These are phyloP conservation scores for Rhingia campestris DNA, from an alignment of 2,888 invertebrate genomes.

Conservation along the genomic window DNA sequence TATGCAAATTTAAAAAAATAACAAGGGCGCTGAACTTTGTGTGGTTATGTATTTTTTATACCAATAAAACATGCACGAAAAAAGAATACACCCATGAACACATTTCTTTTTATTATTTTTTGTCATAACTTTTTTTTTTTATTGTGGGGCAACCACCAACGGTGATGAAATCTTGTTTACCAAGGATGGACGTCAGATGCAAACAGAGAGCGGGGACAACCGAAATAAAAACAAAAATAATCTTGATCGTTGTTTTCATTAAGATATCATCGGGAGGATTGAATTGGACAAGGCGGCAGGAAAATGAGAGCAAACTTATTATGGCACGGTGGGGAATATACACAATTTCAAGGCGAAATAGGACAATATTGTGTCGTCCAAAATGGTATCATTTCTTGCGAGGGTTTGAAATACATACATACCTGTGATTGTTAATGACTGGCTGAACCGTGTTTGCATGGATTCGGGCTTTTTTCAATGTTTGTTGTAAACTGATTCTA, in stretches of 20 bases:
- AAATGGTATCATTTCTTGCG: too few relatives aligned
- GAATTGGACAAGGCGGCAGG: neutral
- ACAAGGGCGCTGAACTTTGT: conserved; percentile 58
- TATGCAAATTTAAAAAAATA: conserved; percentile 55
- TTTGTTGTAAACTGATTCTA: too few relatives aligned
- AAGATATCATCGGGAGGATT: conserved; percentile 49
- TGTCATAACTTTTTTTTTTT: neutral
- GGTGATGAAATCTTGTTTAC: conserved; percentile 31
- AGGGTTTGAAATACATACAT: too few relatives aligned
- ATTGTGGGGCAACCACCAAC: neutral
- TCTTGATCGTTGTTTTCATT: conserved; percentile 50
- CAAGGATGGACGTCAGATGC: conserved; percentile 28
- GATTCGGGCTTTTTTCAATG: too few relatives aligned
- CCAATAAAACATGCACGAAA: neutral
- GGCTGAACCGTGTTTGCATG: too few relatives aligned
- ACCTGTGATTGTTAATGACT: too few relatives aligned
- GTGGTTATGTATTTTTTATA: conserved; percentile 4
- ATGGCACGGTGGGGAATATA: too few relatives aligned
- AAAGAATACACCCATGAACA: conserved; percentile 12
- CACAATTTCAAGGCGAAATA: too few relatives aligned
- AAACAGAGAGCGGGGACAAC: neutral
- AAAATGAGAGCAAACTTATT: too few relatives aligned
- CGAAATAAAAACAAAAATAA: neutral
- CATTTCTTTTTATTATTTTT: conserved; percentile 26
- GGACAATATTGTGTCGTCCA: too few relatives aligned